Conservation (phyloP, 1,140 invertebrate species). For the Drosophila persimilis region DNA sequence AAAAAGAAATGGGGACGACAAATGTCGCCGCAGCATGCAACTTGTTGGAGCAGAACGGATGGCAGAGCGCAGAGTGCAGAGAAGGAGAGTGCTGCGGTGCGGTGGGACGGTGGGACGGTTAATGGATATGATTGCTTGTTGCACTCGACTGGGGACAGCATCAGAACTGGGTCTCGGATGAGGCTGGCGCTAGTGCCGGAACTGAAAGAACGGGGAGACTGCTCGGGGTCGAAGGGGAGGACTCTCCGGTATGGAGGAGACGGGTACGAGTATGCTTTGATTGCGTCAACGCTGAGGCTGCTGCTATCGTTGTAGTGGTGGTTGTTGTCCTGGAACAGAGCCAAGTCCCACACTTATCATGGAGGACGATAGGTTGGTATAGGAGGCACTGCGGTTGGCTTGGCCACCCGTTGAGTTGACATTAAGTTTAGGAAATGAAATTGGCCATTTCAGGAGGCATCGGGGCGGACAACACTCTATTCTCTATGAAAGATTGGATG, state of each 20-base stretch:
- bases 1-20: conserved; percentile 17
- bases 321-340: conserved; percentile 18
- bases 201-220: too few relatives aligned
- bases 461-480: conserved; percentile 12
- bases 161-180: too few relatives aligned
- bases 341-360: conserved; percentile 15
- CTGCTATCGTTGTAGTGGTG: background rate
- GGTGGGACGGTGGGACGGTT: conserved; percentile 7
- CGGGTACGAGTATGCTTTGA: conserved; percentile 16
- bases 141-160: conserved; percentile 19
- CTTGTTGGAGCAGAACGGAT: conserved; percentile 33
- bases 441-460: conserved; percentile 30
- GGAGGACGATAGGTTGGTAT: background rate
- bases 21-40: conserved; percentile 41
- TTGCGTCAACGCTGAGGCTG: conserved; percentile 23
- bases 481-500: conserved; percentile 1
- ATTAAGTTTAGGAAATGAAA: conserved; percentile 27
- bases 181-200: too few relatives aligned
- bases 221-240: too few relatives aligned
- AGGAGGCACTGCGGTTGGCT: conserved; percentile 27
- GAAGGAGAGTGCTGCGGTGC: background rate
- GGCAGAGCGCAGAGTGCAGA: too few relatives aligned
- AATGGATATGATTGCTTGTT: conserved; percentile 25
- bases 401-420: conserved; percentile 27
- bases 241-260: too few relatives aligned